Conservation (phyloP, 1,140 invertebrate species). For the Rhizoglyphus robini region DNA sequence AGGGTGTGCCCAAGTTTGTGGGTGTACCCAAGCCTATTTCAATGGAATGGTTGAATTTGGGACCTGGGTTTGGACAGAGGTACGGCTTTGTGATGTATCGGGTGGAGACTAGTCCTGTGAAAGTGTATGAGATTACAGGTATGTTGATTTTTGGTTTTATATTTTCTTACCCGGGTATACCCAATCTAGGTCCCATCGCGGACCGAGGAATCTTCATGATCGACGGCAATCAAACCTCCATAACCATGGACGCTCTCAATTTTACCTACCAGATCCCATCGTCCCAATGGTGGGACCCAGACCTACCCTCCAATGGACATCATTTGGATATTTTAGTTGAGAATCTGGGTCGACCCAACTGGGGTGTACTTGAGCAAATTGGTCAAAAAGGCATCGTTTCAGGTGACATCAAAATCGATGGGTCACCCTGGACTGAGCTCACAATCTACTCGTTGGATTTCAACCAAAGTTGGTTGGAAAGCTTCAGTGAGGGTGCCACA, state of each 20-base stretch:
- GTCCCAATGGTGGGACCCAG: constrained; percentile 23
- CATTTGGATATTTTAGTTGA: constrained; percentile 24
- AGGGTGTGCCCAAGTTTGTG: background rate
- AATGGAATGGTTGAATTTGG: constrained; percentile 6
- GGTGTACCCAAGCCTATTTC: background rate
- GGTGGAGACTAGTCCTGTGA: background rate
- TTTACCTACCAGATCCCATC: constrained; percentile 6
- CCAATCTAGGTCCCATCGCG: constrained; percentile 2
- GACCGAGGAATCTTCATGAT: constrained; percentile 7
- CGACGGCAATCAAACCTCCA: background rate
- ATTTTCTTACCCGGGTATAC: background rate
- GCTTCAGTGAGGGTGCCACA: too few relatives aligned
- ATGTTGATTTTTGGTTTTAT: background rate
- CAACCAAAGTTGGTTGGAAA: background rate
- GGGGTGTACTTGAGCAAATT: background rate
- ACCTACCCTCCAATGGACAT: background rate
- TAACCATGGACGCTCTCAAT: background rate
- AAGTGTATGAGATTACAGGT: background rate
- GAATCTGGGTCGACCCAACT: constrained; percentile 25
- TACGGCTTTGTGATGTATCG: constrained; percentile 11
- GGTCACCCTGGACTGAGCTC: background rate
- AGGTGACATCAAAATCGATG: background rate
- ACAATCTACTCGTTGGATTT: background rate
- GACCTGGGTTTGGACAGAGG: background rate
- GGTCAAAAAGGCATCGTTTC: background rate